Evolutionary conservation across 1,140 invertebrate genomes (phyloP).

Genomic region (Pseudoatta argentina): DNA sequence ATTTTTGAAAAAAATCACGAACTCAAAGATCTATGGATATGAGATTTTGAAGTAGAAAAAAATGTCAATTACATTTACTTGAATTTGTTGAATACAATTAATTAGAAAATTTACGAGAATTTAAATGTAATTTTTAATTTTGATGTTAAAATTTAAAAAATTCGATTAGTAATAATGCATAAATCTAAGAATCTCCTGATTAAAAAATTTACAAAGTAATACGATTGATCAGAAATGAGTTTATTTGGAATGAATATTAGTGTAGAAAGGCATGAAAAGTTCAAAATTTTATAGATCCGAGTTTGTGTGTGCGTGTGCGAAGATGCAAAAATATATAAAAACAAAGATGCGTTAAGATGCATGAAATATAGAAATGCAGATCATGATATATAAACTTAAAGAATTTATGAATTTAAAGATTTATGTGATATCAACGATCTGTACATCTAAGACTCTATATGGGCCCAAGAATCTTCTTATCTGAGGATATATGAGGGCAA

Average conservation of each 20-base stretch:
- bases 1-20: background rate
- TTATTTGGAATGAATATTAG: background rate
- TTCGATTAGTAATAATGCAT: background rate
- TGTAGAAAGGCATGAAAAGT: background rate
- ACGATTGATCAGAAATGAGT: background rate
- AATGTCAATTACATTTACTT: background rate
- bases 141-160: background rate
- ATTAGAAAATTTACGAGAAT: background rate
- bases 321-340: slow-evolving; percentile 24
- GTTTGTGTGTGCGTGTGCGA: slow-evolving; percentile 21
- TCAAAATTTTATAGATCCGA: slow-evolving; percentile 17
- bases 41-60: background rate
- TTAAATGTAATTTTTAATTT: slow-evolving; percentile 16
- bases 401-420: slow-evolving; percentile 46
- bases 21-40: background rate
- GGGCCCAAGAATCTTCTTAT: slow-evolving; percentile 51
- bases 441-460: slow-evolving; percentile 49
- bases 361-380: slow-evolving; percentile 56
- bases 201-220: background rate
- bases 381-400: slow-evolving; percentile 48
- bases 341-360: slow-evolving; percentile 23
- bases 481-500: slow-evolving; percentile 46
- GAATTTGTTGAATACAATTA: background rate
- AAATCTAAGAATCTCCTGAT: background rate
- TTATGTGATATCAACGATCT: slow-evolving; percentile 55